Conservation (phyloP, 2,888 invertebrate species). For the Ophion ventricosus region DNA sequence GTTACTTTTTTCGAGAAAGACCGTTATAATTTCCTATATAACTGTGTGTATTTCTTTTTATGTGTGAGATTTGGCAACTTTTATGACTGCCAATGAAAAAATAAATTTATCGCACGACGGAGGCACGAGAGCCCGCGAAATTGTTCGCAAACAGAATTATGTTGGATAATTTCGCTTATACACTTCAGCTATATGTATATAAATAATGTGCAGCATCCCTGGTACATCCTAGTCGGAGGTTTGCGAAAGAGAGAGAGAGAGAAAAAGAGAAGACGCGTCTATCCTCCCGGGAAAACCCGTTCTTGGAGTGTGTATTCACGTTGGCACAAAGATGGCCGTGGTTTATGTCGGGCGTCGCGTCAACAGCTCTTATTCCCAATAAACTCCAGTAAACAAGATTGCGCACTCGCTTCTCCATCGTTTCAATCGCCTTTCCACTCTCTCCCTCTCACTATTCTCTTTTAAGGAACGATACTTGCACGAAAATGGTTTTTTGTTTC, state of each 20-base stretch:
- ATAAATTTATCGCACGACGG: neutral
- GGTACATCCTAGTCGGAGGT: slow-evolving; percentile 46
- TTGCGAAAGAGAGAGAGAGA: slow-evolving; percentile 49
- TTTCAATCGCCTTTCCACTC: slow-evolving; percentile 22
- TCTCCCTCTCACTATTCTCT: neutral
- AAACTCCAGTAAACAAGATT: neutral
- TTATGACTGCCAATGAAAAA: neutral
- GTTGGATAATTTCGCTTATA: slow-evolving; percentile 11
- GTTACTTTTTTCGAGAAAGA: neutral
- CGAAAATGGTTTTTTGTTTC: too few species aligned
- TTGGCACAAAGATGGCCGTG: slow-evolving; percentile 67
- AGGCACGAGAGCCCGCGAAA: slow-evolving; percentile 19
- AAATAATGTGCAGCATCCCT: slow-evolving; percentile 43
- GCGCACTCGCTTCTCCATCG: neutral
- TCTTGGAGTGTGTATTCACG: slow-evolving; percentile 47
- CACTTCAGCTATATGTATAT: neutral
- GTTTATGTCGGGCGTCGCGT: slow-evolving; percentile 62
- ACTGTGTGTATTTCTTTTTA: neutral
- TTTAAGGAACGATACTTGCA: neutral
- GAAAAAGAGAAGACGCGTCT: slow-evolving; percentile 40
- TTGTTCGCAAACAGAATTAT: slow-evolving; percentile 45
- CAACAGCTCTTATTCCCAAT: slow-evolving; percentile 45
- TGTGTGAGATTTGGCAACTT: neutral
- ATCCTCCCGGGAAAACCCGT: slow-evolving; percentile 66
- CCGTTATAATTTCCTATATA: neutral